Conservation (phyloP, 2,888 invertebrate species). For the Cactoblastis cactorum region DNA sequence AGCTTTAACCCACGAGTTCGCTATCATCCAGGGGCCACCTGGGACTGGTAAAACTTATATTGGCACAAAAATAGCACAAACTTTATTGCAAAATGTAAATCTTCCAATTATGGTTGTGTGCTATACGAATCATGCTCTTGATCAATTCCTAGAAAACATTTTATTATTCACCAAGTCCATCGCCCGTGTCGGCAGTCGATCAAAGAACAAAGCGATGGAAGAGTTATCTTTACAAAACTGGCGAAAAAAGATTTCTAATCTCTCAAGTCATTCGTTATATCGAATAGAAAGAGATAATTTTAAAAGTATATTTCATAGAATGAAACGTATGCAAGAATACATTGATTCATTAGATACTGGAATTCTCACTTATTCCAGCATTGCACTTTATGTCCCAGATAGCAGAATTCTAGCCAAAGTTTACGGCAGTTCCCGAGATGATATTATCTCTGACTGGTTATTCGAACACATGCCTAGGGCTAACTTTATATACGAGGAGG, state of each 20-base stretch:
- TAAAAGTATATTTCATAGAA: slow-evolving; percentile 26
- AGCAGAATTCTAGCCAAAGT: slow-evolving; percentile 25
- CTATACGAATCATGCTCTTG: slow-evolving; percentile 91
- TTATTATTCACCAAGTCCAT: slow-evolving; percentile 78
- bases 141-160: slow-evolving; percentile 88
- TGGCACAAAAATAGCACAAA: slow-evolving; percentile 82
- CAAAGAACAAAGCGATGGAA: slow-evolving; percentile 71
- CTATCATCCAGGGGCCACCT: slow-evolving; percentile 87
- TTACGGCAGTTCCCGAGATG: slow-evolving; percentile 27
- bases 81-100: slow-evolving; percentile 79
- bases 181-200: slow-evolving; percentile 84
- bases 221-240: slow-evolving; percentile 64
- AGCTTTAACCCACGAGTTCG: slow-evolving; percentile 81
- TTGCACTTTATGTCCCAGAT: slow-evolving; percentile 27
- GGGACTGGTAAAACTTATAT: slow-evolving; percentile 88
- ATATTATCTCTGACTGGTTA: slow-evolving; percentile 46
- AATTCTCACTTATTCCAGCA: slow-evolving; percentile 32
- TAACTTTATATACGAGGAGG: not conserved
- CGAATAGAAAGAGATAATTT: slow-evolving; percentile 34
- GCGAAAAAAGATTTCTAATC: slow-evolving; percentile 24
- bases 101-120: slow-evolving; percentile 84
- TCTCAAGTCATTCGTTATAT: slow-evolving; percentile 27
- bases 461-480: slow-evolving; percentile 34
- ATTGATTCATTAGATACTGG: slow-evolving; percentile 43
- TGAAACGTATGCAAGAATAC: slow-evolving; percentile 34